Percentiles rank a stretch among this genome's conserved stretches.
Evolutionary conservation across 1,140 invertebrate species (phyloP).

Genomic region (Condylostylus longicornis): DNA sequence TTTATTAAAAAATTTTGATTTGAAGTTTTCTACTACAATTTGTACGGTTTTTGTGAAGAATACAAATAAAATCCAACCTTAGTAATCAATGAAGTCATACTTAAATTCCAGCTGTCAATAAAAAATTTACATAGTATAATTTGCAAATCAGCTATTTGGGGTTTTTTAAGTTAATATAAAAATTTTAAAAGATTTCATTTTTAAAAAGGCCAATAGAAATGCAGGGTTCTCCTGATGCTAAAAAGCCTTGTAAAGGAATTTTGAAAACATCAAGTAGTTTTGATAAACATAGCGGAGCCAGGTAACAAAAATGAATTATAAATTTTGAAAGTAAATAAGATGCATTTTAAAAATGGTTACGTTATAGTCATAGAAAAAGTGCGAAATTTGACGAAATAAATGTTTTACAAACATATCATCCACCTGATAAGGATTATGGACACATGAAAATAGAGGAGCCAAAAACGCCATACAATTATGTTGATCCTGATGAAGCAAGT

Average conservation of each 20-base stretch:
- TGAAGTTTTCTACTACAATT: too few species aligned
- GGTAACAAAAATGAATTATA: conserved; percentile 13
- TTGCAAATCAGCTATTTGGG: too few species aligned
- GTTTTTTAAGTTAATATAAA: too few species aligned
- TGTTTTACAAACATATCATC: conserved; percentile 95
- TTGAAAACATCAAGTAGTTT: conserved; percentile 82
- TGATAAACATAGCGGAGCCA: conserved; percentile 42
- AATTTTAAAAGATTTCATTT: too few species aligned
- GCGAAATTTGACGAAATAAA: conserved; percentile 99
- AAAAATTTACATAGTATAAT: too few species aligned
- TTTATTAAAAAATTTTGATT: too few species aligned
- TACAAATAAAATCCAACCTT: too few species aligned
- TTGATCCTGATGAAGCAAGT: conserved; percentile 51
- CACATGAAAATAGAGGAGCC: conserved; percentile 99
- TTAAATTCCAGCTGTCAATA: too few species aligned
- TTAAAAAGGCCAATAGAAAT: conserved; percentile 13
- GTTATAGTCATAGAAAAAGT: conserved; percentile 49
- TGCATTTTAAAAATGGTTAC: not conserved
- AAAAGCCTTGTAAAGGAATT: conserved; percentile 78
- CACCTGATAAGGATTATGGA: conserved; percentile 95
- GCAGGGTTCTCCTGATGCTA: conserved; percentile 34
- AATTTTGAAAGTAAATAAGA: too few species aligned
- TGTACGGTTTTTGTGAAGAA: too few species aligned
- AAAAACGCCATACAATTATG: conserved; percentile 86
- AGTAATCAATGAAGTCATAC: too few species aligned